Conservation (phyloP, 2,888 invertebrate species). For the Drosophila aldrichi region DNA sequence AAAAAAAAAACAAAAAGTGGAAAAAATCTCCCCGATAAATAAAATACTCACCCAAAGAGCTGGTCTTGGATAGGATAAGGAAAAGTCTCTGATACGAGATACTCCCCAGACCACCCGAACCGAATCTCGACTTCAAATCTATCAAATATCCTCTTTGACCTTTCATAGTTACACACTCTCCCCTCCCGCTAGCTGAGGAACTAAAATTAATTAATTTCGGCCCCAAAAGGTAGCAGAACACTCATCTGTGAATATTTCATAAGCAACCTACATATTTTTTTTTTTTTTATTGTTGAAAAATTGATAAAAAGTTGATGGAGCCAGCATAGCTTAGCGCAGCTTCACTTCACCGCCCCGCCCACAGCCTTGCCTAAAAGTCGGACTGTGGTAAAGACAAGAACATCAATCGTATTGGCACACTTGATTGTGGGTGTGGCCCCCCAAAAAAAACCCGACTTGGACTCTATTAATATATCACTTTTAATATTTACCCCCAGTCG, state of each 20-base stretch:
- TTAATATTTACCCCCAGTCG: slow-evolving; percentile 34
- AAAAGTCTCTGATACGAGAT: too few species aligned
- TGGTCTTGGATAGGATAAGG: too few species aligned
- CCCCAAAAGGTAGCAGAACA: not conserved
- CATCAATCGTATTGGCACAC: slow-evolving; percentile 51
- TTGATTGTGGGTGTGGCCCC: not conserved
- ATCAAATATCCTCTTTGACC: too few species aligned
- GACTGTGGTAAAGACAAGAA: slow-evolving; percentile 46
- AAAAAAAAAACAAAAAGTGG: too few species aligned
- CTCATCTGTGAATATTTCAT: not conserved
- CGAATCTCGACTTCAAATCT: too few species aligned
- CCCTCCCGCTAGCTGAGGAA: not conserved
- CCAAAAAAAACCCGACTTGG: not conserved
- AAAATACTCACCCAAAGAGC: too few species aligned
- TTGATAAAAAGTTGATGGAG: not conserved
- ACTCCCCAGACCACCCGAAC: too few species aligned
- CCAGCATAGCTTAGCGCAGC: not conserved
- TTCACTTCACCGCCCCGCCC: not conserved
- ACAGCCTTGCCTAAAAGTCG: slow-evolving; percentile 6
- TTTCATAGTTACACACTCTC: too few species aligned
- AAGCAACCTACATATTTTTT: too few species aligned
- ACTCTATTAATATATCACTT: slow-evolving; percentile 28
- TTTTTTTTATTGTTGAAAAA: not conserved
- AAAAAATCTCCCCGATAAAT: too few species aligned
- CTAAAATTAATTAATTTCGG: not conserved